Evolutionary conservation across 2,113 vertebrate genomes (phyloP).

Genomic region (Ciconia stormi): DNA sequence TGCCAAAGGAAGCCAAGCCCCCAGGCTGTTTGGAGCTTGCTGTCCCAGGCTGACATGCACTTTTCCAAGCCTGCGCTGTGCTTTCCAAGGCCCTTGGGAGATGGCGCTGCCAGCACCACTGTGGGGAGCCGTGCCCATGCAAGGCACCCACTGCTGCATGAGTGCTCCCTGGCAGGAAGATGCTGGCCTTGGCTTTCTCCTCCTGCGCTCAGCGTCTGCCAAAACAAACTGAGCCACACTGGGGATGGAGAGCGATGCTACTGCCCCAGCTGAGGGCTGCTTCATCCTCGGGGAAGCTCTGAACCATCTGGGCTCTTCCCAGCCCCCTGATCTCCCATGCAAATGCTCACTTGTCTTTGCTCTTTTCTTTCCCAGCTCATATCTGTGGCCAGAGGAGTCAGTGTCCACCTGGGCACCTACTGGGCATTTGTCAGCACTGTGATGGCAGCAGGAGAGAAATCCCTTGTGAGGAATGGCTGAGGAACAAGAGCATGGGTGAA

Average conservation of each 20-base stretch:
- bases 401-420: background rate
- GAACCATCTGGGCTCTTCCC: background rate
- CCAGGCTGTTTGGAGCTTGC: background rate
- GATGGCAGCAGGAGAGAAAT: background rate
- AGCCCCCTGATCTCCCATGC: background rate
- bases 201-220: background rate
- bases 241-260: background rate
- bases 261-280: background rate
- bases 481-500: background rate
- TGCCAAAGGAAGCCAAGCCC: background rate
- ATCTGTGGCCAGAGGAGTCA: background rate
- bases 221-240: background rate
- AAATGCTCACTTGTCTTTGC: background rate
- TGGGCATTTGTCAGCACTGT: rapidly evolving
- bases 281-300: background rate
- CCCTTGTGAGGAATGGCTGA: background rate
- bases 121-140: background rate
- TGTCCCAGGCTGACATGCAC: background rate
- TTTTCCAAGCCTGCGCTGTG: background rate
- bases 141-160: background rate
- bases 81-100: background rate
- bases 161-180: background rate
- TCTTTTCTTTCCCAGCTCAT: background rate
- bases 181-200: background rate
- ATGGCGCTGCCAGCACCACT: background rate